These are phyloP conservation scores for Diloba caeruleocephala DNA, from an alignment of 2,888 invertebrate species.

Conservation along the genomic window DNA sequence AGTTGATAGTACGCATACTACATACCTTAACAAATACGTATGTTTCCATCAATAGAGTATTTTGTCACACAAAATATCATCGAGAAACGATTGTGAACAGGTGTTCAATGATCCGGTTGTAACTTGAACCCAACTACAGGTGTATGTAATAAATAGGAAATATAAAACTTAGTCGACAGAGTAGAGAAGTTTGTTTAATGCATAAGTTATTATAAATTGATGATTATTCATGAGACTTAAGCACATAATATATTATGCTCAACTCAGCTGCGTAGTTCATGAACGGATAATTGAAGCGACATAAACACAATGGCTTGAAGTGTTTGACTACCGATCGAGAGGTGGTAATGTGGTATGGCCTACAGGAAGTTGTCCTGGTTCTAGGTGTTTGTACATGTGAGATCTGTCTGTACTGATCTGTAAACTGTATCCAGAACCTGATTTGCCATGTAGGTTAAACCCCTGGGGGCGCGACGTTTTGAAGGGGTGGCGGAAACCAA, in stretches of 20 bases:
- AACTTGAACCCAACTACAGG: slow-evolving; percentile 74
- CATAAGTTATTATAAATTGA: slow-evolving; percentile 34
- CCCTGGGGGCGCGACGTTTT: too few relatives aligned
- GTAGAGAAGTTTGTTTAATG: slow-evolving; percentile 28
- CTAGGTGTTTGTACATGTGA: too few relatives aligned
- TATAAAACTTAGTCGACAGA: slow-evolving; percentile 30
- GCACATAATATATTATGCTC: too few relatives aligned
- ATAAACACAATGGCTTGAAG: too few relatives aligned
- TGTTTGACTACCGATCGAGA: too few relatives aligned
- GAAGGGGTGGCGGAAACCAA: too few relatives aligned
- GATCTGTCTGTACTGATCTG: too few relatives aligned
- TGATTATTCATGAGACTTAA: slow-evolving; percentile 32
- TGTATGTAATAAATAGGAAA: slow-evolving; percentile 59
- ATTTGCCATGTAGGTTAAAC: too few relatives aligned
- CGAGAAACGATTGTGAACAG: slow-evolving; percentile 57
- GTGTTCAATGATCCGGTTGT: slow-evolving; percentile 69
- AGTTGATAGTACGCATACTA: neutral
- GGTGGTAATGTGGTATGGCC: too few relatives aligned
- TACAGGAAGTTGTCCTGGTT: too few relatives aligned
- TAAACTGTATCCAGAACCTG: too few relatives aligned
- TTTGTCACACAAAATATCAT: slow-evolving; percentile 13
- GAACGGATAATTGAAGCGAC: too few relatives aligned
- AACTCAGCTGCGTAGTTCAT: neutral
- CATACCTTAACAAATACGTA: neutral
- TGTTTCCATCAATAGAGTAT: neutral